Evolutionary conservation across 2,113 vertebrate species (phyloP).

Genomic region (Oplegnathus fasciatus): DNA sequence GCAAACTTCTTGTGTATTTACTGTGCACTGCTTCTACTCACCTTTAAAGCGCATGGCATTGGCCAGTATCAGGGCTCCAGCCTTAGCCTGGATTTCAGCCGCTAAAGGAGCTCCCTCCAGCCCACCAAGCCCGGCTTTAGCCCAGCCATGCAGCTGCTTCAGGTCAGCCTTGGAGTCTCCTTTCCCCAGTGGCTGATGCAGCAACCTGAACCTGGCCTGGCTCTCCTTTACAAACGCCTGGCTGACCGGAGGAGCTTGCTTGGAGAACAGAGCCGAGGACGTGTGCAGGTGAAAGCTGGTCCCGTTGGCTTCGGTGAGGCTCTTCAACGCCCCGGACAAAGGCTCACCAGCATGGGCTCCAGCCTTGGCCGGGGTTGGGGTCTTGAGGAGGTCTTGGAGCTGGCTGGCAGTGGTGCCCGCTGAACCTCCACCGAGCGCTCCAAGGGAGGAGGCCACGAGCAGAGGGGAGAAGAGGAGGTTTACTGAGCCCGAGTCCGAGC

Average conservation of each 20-base stretch:
- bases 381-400: slow-evolving; percentile 66
- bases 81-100: slow-evolving; percentile 54
- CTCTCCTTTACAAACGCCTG: slow-evolving; percentile 66
- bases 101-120: slow-evolving; percentile 51
- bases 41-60: slow-evolving; percentile 79
- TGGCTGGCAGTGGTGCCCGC: slow-evolving; percentile 70
- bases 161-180: slow-evolving; percentile 65
- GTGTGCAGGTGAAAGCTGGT: slow-evolving; percentile 66
- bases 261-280: slow-evolving; percentile 74
- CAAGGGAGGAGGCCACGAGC: slow-evolving; percentile 73
- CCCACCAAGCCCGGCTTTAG: slow-evolving; percentile 60
- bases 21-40: slow-evolving; percentile 37
- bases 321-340: slow-evolving; percentile 54
- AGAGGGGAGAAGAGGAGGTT: slow-evolving; percentile 78
- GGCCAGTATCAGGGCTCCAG: slow-evolving; percentile 73
- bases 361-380: slow-evolving; percentile 1
- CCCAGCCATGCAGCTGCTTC: slow-evolving; percentile 74
- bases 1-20: not conserved
- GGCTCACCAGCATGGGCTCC: not conserved
- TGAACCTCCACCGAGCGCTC: slow-evolving; percentile 59
- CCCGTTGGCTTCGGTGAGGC: slow-evolving; percentile 51
- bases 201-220: slow-evolving; percentile 56
- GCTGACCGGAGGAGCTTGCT: slow-evolving; percentile 55
- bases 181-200: slow-evolving; percentile 67
- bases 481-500: slow-evolving; percentile 36